Evolutionary conservation across 2,888 invertebrate genomes (phyloP), one percentile per base, ranked within the genome.

Genomic region (Hemithea aestivaria): DNA sequence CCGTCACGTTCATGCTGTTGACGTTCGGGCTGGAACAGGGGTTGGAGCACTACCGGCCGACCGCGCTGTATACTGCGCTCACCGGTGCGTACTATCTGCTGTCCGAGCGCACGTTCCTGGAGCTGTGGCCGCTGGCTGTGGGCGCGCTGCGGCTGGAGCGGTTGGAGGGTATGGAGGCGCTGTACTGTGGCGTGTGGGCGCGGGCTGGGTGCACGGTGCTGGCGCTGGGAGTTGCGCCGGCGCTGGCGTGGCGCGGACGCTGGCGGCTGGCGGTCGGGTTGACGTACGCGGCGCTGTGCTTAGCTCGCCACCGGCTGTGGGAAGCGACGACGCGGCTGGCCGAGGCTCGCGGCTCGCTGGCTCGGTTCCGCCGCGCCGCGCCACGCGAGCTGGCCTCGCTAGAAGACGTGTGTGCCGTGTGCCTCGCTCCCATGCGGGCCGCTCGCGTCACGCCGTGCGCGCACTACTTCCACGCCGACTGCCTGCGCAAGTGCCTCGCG

Each of bases 341-440:
- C 27, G 87, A 84, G 25, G 93, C 93, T 50, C 87, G 90, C 31
- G 89, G 89, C 0, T 85, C 91, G 2, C 64, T 94, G 30, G 88
- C 88, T 9, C 88, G 88, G 56, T 92, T 92, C 56, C 77, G 92
- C 25, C 83, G 88, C 6, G 94, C 94, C 10, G 91, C 91, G 1
- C 39, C 66, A 0, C 90, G 90, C 6, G 94, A 94, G 61, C 87
- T 94, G 23, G 82, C 87, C 7, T 89, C 89, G 26, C 89, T 92
- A 40, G 93, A 94, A 56, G 94, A 94, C 56, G 92, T 94, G 0
- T 94, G 94, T 66, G 93, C 94, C 0, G 93, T 94, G 2, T 94
- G 94, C 58, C 83, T 94, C 22, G 91, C 90, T 45, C 66, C 80
- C 1, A 93, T 94, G 93, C 81, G 81, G 33, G 89, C 90, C 5